Evolutionary conservation across 1,140 invertebrate species (phyloP), one percentile per base, ranked within the genome.

Genomic region (Euschistus heros): DNA sequence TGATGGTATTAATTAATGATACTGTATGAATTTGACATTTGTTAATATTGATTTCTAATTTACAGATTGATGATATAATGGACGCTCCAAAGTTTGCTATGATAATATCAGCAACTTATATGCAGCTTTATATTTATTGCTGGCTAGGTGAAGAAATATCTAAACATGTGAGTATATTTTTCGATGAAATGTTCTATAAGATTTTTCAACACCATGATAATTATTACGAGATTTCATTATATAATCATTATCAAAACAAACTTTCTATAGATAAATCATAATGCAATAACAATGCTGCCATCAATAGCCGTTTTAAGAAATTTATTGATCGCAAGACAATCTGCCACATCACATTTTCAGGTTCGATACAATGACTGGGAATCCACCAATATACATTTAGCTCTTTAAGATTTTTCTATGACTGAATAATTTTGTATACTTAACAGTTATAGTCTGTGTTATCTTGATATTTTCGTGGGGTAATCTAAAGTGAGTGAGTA

Each of bases 61-160:
- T 66, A 15, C 26, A 67, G 66, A 26, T 67, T 18, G 33, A 64
- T 20, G 44, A 64, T n/a, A n/a, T 54, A 22, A 30, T 30, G 55
- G 47, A 60, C 2, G 20, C 64, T 7, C 62, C 57, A 60, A 64
- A 64, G 24, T 50, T 67, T 54, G 42, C 20, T 1, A 42, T 27
- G 15, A 67, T 67, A 33, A 8, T 67, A 10, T 17, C 33, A 10
- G 66, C 52, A n/a, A 60, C 44, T 8, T 67, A 59, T 42, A 27
- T 67, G 24, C 66, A 67, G 33, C 61, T 67, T 44, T 67, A 64
- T 61, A 67, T 67, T 50, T 67, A 67, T 54, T 67, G 66, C 18
- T 67, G 66, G 66, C 37, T 67, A 14, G 66, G 66, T 14, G 66
- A 67, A 37, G 63, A 64, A 54, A 67, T 67, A 26, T 67, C 66